phyloP scores from a whole-genome alignment of 2,888 invertebrate genomes.

The Cordilura impudica region DNA sequence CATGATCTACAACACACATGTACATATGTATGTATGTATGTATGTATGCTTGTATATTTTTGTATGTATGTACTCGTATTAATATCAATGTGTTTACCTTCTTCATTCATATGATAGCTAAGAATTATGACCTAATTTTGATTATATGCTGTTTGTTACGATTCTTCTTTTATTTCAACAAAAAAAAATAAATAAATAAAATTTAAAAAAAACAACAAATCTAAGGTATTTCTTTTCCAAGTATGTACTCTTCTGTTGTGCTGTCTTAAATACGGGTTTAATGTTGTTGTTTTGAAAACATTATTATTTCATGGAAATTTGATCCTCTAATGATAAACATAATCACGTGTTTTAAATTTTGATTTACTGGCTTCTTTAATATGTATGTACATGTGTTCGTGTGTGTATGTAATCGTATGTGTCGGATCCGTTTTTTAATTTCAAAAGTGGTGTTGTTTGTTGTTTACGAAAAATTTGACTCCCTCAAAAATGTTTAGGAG shows the following conservation, averaged over 20 bases:
- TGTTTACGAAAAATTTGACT: slow-evolving; percentile 19
- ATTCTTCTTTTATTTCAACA: slow-evolving; percentile 13
- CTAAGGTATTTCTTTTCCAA: neutral
- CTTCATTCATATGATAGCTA: slow-evolving; percentile 25
- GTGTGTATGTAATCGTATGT: neutral
- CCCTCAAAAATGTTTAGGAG: slow-evolving; percentile 7
- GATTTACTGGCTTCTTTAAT: slow-evolving; percentile 37
- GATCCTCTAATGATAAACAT: slow-evolving; percentile 59
- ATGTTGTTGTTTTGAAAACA: slow-evolving; percentile 13
- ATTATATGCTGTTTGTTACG: slow-evolving; percentile 17
- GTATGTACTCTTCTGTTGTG: neutral
- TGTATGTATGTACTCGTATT: no score
- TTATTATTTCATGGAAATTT: slow-evolving; percentile 36
- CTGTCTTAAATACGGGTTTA: neutral
- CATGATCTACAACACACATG: no score
- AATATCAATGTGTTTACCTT: neutral
- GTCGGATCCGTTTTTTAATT: neutral
- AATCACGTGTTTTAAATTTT: slow-evolving; percentile 61
- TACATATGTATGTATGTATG: no score
- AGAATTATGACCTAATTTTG: slow-evolving; percentile 56
- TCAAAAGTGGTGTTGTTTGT: slow-evolving; percentile 3
- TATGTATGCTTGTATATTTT: neutral
- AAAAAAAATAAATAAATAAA: no score
- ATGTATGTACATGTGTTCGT: neutral
- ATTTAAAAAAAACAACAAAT: slow-evolving; percentile 1